Base-by-base conservation (phyloP, 2,113 vertebrate genomes). In the Mellivora capensis region DNA sequence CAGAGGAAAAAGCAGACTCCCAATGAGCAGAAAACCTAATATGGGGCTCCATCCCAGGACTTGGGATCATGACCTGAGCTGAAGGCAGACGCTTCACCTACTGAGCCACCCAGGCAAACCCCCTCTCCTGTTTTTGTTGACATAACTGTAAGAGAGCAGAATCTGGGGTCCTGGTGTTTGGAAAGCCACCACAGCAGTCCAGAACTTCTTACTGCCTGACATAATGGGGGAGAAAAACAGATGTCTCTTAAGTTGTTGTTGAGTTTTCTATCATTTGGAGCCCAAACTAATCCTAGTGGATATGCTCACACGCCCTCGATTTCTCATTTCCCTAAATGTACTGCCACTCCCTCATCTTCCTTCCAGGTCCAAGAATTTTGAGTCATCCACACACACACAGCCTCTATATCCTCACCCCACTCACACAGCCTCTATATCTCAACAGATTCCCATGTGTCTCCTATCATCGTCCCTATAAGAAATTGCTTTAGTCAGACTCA, bases 101-200 rank as follows among this genome's bases (percentile, higher is more conserved):
- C 31, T 34, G 31, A 67, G 31, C 31, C 62, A 67, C 62, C 31
- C 62, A 15, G 31, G 31, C 6, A 1, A 3, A 31, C 14, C 13
- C 29, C 13, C 25, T 59, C 13, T 3, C n/a, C 0, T 52, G 2
- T 7, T 14, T 0, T 7, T 17, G 25, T 9, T 54, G 44, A n/a
- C 10, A 0, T 29, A 77, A 49, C 13, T 54, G 1, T 64, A 7
- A 67, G 13, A 18, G 12, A 62, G 57, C n/a, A 49, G 8, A 9
- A 77, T 47, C 11, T 71, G 52, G 44, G 61, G 9, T 15, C 2
- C 20, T n/a, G 18, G 23, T 64, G 37, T 74, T 57, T 47, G 13
- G 23, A 31, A 18, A 74, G 23, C 31, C 44, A 57, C 81, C 44
- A 47, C 0, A 4, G 2, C 23, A 31, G 27, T 34, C n/a, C 39